Conservation (phyloP, 2,113 vertebrate species). For the Madoqua kirkii region DNA sequence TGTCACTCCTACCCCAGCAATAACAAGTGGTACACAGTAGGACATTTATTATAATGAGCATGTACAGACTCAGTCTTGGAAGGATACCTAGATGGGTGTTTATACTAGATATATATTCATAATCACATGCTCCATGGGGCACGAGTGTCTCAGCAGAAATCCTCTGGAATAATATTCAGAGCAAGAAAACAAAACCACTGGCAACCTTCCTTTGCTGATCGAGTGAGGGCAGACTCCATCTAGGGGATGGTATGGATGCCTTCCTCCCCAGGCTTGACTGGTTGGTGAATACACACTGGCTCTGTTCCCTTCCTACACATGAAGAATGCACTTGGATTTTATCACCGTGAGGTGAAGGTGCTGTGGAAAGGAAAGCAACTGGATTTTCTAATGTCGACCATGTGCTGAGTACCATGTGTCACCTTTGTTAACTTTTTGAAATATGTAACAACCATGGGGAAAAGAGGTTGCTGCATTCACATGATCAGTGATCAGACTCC, state of each 20-base stretch:
- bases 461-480: background rate
- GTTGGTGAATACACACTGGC: background rate
- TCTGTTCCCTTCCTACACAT: background rate
- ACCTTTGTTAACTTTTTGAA: background rate
- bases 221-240: background rate
- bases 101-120: background rate
- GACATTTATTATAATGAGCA: slow-evolving; percentile 28
- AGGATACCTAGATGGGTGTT: background rate
- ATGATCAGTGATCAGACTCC: background rate
- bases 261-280: background rate
- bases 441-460: background rate
- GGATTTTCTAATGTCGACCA: background rate
- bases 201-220: background rate
- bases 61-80: background rate
- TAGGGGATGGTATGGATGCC: background rate
- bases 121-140: background rate
- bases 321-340: background rate
- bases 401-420: background rate
- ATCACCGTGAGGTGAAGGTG: background rate
- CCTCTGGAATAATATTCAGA: background rate
- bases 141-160: background rate
- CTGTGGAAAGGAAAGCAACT: background rate
- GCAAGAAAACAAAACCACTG: background rate
- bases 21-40: slow-evolving; percentile 1
- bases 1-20: background rate